A percentile compares a stretch with the other conserved stretches of the same genome.
Evolutionary conservation across 2,113 vertebrate species (phyloP).

Genomic region (Bufo gargarizans): DNA sequence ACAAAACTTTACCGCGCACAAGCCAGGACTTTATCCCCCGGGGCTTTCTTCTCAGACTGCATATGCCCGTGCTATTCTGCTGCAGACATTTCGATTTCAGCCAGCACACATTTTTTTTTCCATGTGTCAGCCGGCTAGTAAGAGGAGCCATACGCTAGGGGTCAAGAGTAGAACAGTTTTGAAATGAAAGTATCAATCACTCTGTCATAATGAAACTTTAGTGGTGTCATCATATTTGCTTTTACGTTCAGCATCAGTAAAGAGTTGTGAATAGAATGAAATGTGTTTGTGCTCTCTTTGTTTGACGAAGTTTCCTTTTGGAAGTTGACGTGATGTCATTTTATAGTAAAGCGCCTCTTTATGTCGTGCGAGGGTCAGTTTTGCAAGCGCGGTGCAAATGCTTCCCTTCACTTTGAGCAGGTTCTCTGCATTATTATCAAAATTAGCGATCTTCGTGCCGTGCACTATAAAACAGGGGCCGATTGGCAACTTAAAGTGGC

Average conservation of each 20-base stretch:
- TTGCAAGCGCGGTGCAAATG: background rate
- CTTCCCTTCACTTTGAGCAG: background rate
- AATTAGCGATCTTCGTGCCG: background rate
- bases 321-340: background rate
- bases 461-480: no score
- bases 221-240: conserved; percentile 70
- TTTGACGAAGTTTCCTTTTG: background rate
- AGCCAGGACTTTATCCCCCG: conserved; percentile 32
- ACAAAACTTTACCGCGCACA: conserved; percentile 27
- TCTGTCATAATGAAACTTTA: conserved; percentile 66
- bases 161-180: conserved; percentile 66
- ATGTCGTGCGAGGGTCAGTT: background rate
- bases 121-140: conserved; percentile 64
- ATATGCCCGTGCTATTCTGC: conserved; percentile 50
- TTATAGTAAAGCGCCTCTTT: background rate
- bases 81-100: conserved; percentile 55
- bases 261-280: conserved; percentile 22
- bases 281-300: background rate
- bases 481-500: no score
- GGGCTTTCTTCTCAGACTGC: conserved; percentile 31
- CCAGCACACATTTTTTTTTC: conserved; percentile 61
- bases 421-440: background rate
- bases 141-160: conserved; percentile 62
- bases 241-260: conserved; percentile 65
- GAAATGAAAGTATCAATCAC: conserved; percentile 70